Percentiles rank a stretch among this genome's conserved stretches.
These are phyloP conservation scores for Lasius platythorax DNA, from an alignment of 2,888 invertebrate genomes.

Conservation along the genomic window DNA sequence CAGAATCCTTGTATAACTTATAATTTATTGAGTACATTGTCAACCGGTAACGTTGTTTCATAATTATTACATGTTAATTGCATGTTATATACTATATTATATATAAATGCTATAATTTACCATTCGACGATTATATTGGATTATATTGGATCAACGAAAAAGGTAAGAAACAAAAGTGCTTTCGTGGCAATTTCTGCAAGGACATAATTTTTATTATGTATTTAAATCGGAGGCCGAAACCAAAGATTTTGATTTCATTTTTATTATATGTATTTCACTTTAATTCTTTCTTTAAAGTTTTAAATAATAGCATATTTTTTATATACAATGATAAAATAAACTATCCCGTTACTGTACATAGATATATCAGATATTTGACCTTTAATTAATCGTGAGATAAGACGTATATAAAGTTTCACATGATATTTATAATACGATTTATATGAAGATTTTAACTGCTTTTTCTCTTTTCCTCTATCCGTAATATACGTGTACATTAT, in stretches of 20 bases:
- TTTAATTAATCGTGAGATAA: background rate
- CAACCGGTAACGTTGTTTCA: background rate
- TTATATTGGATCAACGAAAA: background rate
- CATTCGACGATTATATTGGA: background rate
- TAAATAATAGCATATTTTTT: background rate
- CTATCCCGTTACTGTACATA: background rate
- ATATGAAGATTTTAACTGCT: conserved; percentile 3
- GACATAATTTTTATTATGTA: background rate
- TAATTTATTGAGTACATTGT: background rate
- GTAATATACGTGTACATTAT: conserved; percentile 22
- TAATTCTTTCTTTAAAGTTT: background rate
- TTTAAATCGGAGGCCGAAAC: background rate
- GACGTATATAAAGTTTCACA: background rate
- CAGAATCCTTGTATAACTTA: background rate
- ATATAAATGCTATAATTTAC: background rate
- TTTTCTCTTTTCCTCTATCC: background rate
- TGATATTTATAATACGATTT: background rate
- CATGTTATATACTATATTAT: background rate
- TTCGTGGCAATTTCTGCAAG: background rate
- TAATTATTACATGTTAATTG: background rate
- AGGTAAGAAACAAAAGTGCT: too few relatives aligned
- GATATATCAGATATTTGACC: background rate
- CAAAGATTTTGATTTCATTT: background rate
- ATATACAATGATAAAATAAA: background rate
- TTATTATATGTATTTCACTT: background rate